These are phyloP conservation scores for Epizoanthus fatuus DNA, from an alignment of 92 coral and sea anemone species.

Conservation along the genomic window DNA sequence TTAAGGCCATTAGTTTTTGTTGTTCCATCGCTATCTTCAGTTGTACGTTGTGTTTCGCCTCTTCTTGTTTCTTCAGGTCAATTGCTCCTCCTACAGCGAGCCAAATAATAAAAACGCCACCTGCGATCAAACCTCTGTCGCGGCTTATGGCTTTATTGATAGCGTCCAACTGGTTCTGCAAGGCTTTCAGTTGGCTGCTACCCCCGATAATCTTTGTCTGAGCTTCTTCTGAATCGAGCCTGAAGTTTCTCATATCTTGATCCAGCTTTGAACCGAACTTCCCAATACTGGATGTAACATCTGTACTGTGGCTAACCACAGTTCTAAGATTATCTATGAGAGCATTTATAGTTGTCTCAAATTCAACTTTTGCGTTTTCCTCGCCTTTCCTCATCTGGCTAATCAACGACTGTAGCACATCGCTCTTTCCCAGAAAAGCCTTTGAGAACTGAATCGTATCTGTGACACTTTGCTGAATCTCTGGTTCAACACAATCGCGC, in stretches of 20 bases:
- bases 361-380: neutral
- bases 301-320: neutral
- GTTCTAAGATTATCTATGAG: neutral
- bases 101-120: conserved; percentile 20
- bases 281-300: neutral
- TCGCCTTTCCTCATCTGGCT: neutral
- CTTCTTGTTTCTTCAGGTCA: conserved; percentile 49
- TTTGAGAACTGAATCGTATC: neutral
- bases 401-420: neutral
- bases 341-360: neutral
- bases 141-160: conserved; percentile 24
- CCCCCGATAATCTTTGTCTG: conserved; percentile 1
- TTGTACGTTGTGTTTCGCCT: conserved; percentile 30
- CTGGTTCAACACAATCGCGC: conserved; percentile 8
- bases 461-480: neutral
- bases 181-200: neutral
- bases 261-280: neutral
- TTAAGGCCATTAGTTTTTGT: conserved; percentile 19
- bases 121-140: conserved; percentile 24
- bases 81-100: conserved; percentile 43
- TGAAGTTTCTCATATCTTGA: conserved; percentile 16
- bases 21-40: conserved; percentile 10
- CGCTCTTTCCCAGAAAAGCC: neutral
- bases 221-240: conserved; percentile 3
- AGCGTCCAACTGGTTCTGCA: conserved; percentile 5